Conservation (phyloP, 2,888 invertebrate species). For the Drosophila ochracea region DNA sequence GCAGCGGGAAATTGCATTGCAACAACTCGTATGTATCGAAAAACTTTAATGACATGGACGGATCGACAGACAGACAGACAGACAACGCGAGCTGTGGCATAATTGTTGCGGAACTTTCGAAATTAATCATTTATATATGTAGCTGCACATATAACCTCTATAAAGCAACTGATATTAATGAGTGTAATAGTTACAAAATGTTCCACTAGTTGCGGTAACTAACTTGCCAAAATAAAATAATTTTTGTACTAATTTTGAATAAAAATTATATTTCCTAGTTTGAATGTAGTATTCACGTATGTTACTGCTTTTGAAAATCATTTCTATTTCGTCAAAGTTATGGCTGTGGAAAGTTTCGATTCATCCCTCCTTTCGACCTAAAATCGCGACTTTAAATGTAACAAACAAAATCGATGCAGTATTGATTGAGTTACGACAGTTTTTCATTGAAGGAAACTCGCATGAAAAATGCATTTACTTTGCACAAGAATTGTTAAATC, state of each 20-base stretch:
- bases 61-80: neutral
- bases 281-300: neutral
- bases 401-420: neutral
- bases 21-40: constrained; percentile 3
- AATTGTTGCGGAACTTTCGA: constrained; percentile 18
- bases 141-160: neutral
- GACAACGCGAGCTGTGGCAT: constrained; percentile 2
- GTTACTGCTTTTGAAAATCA: neutral
- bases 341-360: neutral
- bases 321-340: neutral
- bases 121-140: neutral
- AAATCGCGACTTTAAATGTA: neutral
- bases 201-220: neutral
- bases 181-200: neutral
- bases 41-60: constrained; percentile 4
- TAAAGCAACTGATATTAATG: neutral
- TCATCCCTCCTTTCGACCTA: neutral
- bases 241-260: neutral
- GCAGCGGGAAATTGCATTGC: constrained; percentile 45
- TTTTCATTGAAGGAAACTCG: neutral
- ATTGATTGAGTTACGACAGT: neutral
- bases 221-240: neutral
- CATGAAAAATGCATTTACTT: neutral
- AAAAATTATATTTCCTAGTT: neutral
- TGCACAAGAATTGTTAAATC: neutral